Evolutionary conservation across 2,888 invertebrate genomes (phyloP), one percentile per base, ranked within the genome.

Genomic region (Petrolisthes cinctipes): DNA sequence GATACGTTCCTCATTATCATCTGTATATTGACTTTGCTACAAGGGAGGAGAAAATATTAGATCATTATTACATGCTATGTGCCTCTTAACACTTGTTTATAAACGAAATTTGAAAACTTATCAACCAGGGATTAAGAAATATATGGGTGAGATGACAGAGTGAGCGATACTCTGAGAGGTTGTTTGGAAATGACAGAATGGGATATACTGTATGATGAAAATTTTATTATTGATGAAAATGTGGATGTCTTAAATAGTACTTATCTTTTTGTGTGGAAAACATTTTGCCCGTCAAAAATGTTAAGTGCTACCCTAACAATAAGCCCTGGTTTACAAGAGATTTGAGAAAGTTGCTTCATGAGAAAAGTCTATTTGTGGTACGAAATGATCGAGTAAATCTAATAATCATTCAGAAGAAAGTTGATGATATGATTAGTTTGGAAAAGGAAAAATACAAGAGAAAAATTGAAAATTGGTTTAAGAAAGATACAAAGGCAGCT

Each of bases 191-290:
- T 78, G 78, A 78, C 53, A 51, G 6, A 78, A 51, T 53, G 78
- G 78, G 53, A 78, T 78, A 4, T 51, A 78, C 78, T 78, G 53
- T 37, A 53, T 78, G 78, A 51, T 78, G n/a, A 75, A 17, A 20
- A 75, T 75, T 14, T 23, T 75, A 75, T 9, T 17, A 23, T 75
- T 75, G 75, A 75, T 75, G 78, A 37, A 78, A 78, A 78, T 78
- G 78, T 78, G 37, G 78, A 78, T 78, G 37, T 78, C 53, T 78
- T 78, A 78, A 78, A 53, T 78, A 37, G 37, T 78, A 11, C 53
- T 51, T 78, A 51, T 78, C 78, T 78, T 78, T 78, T 78, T 78
- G 78, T 78, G 78, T 78, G 37, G 78, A 78, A 51, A 78, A 51
- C 53, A 78, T 78, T 78, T 78, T 78, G 78, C 78, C 78, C 37